Percentiles rank a stretch among this genome's conserved stretches.
phyloP scores from a whole-genome alignment of 2,797 vertebrate species.

The Garrulus glandarius region DNA sequence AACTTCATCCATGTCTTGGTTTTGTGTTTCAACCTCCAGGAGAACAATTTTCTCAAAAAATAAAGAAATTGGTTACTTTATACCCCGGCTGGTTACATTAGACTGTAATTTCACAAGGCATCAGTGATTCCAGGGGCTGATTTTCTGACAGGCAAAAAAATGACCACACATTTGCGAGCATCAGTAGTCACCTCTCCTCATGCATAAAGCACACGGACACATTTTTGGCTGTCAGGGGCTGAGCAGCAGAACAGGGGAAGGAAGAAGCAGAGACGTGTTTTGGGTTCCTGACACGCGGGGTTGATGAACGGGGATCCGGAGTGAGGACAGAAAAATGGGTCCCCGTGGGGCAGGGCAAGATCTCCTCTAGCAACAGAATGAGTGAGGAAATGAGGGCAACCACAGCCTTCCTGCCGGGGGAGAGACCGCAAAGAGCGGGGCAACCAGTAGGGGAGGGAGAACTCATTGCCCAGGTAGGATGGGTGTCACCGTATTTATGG shows the following conservation, averaged over 20 bases:
- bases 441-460: slow-evolving; percentile 12
- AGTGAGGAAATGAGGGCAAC: slow-evolving; percentile 70
- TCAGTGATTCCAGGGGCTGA: slow-evolving; percentile 38
- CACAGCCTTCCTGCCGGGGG: slow-evolving; percentile 57
- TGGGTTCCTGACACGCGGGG: slow-evolving; percentile 28
- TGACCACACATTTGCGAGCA: slow-evolving; percentile 51
- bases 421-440: slow-evolving; percentile 36
- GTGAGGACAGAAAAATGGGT: slow-evolving; percentile 76
- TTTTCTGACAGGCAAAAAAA: slow-evolving; percentile 48
- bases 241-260: slow-evolving; percentile 5
- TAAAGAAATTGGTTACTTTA: slow-evolving; percentile 47
- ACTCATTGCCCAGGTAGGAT: neutral
- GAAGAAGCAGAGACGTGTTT: slow-evolving; percentile 30
- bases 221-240: neutral
- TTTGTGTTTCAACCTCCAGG: slow-evolving; percentile 63
- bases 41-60: slow-evolving; percentile 57
- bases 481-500: neutral
- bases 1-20: slow-evolving; percentile 40
- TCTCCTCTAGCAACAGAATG: slow-evolving; percentile 63
- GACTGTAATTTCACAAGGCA: slow-evolving; percentile 52
- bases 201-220: neutral
- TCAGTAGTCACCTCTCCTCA: slow-evolving; percentile 55
- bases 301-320: slow-evolving; percentile 49
- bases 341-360: slow-evolving; percentile 58
- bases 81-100: slow-evolving; percentile 28